phyloP scores from a whole-genome alignment of 2,797 vertebrate genomes.

The Liparis tanakae region DNA sequence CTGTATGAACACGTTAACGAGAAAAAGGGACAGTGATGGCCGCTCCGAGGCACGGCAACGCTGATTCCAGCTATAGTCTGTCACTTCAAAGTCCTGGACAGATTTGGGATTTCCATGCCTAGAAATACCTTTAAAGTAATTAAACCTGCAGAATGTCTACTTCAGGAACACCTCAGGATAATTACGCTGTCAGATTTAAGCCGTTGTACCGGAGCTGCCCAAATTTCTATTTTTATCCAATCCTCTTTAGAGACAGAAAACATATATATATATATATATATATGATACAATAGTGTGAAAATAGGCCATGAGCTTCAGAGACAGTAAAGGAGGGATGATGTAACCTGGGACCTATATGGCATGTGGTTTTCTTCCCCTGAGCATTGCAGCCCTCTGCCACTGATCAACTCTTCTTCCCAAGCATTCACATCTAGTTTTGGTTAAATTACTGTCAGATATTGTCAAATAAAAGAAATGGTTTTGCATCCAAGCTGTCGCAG shows the following conservation, averaged over 20 bases:
- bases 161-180: constrained; percentile 44
- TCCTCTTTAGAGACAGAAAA: constrained; percentile 30
- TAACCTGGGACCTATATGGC: constrained; percentile 66
- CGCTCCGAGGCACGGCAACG: constrained; percentile 40
- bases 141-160: constrained; percentile 38
- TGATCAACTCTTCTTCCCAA: constrained; percentile 22
- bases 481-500: not conserved
- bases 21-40: constrained; percentile 48
- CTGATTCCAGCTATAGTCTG: constrained; percentile 41
- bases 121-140: constrained; percentile 52
- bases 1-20: constrained; percentile 63
- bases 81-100: constrained; percentile 50
- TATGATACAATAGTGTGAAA: constrained; percentile 42
- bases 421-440: constrained; percentile 6
- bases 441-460: not conserved
- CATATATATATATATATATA: constrained; percentile 6
- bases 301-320: constrained; percentile 64
- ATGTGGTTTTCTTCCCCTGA: constrained; percentile 58
- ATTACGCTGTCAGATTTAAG: constrained; percentile 44
- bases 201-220: constrained; percentile 29
- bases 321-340: constrained; percentile 63
- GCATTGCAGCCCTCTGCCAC: constrained; percentile 34
- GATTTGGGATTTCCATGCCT: constrained; percentile 48
- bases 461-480: constrained; percentile 12
- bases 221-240: constrained; percentile 46